Percentiles rank a stretch among this genome's conserved stretches.
phyloP scores from a whole-genome alignment of 2,888 invertebrate species.

The Xestobium rufovillosum region DNA sequence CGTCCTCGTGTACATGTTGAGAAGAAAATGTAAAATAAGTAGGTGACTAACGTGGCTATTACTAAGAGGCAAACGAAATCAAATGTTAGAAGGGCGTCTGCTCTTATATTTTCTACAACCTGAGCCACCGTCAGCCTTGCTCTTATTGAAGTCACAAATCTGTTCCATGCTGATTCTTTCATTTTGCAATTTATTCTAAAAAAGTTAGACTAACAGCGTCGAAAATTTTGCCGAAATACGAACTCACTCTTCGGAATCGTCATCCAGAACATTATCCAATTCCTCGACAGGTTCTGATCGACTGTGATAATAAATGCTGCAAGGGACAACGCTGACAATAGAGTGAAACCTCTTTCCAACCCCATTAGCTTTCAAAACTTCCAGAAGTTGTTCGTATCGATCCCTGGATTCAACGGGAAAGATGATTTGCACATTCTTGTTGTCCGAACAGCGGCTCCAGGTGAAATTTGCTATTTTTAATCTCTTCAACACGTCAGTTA shows the following conservation, averaged over 20 bases:
- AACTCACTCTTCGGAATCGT: conserved; percentile 25
- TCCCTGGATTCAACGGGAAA: conserved; percentile 54
- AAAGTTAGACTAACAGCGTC: conserved; percentile 12
- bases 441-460: conserved; percentile 49
- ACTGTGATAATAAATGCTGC: conserved; percentile 53
- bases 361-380: conserved; percentile 51
- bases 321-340: conserved; percentile 55
- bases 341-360: conserved; percentile 55
- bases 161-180: conserved; percentile 46
- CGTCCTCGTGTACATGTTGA: too few species aligned
- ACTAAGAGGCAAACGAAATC: conserved; percentile 66
- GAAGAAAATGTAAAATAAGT: too few species aligned
- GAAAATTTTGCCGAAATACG: conserved; percentile 5
- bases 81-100: conserved; percentile 65
- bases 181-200: neutral
- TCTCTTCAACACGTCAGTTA: conserved; percentile 48
- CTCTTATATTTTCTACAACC: conserved; percentile 60
- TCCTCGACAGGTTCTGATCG: too few species aligned
- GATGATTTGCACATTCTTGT: conserved; percentile 49
- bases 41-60: conserved; percentile 63
- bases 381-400: conserved; percentile 52
- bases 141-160: conserved; percentile 58
- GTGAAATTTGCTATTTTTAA: conserved; percentile 50
- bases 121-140: conserved; percentile 63
- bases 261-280: conserved; percentile 17